phyloP scores from a whole-genome alignment of 2,888 invertebrate species.

The Pediacus dermestoides region DNA sequence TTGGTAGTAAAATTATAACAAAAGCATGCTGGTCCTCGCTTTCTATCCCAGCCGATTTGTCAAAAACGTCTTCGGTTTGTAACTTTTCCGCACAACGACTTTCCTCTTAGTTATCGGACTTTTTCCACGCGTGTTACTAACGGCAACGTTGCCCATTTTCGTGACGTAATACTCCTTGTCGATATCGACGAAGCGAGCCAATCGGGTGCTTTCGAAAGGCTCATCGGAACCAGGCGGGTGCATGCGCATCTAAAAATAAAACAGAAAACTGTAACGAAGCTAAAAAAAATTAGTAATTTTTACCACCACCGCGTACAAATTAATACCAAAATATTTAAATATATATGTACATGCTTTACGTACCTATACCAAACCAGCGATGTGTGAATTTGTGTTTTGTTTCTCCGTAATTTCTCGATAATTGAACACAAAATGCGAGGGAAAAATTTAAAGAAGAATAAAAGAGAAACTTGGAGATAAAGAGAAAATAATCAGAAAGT shows the following conservation, averaged over 20 bases:
- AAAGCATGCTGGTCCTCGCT: no score
- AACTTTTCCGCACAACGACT: constrained; percentile 1
- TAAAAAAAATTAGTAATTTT: constrained; percentile 21
- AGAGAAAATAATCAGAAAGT: no score
- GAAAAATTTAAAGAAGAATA: no score
- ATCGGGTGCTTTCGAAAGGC: constrained; percentile 51
- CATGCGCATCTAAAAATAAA: constrained; percentile 58
- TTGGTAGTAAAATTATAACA: no score
- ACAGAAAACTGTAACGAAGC: constrained; percentile 31
- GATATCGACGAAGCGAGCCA: constrained; percentile 53
- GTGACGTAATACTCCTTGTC: constrained; percentile 48
- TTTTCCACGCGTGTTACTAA: neutral
- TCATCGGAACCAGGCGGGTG: constrained; percentile 64
- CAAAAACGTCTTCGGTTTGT: neutral
- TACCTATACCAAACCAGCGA: no score
- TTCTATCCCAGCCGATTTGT: constrained; percentile 1
- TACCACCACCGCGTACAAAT: no score
- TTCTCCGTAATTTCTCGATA: no score
- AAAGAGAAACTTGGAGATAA: no score
- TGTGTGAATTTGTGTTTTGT: no score
- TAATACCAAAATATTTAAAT: no score
- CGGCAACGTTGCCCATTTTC: constrained; percentile 37
- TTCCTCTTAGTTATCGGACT: neutral
- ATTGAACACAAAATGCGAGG: no score
- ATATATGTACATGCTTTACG: no score